Base-by-base conservation (phyloP, 2,113 vertebrate species). In the Hydrochoerus hydrochaeris region DNA sequence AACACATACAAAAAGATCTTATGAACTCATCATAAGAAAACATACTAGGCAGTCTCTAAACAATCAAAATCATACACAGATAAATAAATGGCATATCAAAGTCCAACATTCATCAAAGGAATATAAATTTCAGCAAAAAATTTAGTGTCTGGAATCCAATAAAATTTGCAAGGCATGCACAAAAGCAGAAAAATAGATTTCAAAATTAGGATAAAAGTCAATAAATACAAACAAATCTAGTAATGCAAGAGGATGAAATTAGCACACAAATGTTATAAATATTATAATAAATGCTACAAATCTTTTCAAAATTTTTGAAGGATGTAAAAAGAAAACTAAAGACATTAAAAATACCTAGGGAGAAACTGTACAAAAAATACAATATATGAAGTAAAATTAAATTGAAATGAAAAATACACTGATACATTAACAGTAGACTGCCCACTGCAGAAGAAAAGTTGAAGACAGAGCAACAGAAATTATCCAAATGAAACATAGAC, bases 51-150 rank as follows among this genome's bases (percentile, higher is more conserved):
- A 80, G 9, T 19, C 85, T 89, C 62, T 94, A 88, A 77, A 58
- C 16, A 83, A 77, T 52, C 38, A 94, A 91, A 82, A 67, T 62
- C 28, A 90, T 44, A 93, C 26, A 80, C 17, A 93, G 80, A 57
- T 38, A 73, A 80, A 30, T 57, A 73, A 92, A 92, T 81, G 78
- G 24, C 60, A 92, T 54, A 46, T 20, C 20, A 49, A 90, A 81
- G 44, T 65, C 54, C 62, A 88, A 85, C 13, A 62, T 3, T 60
- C 35, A 69, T 54, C 67, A 69, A 77, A 92, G 35, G 28, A 54
- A 52, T 78, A 67, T 24, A 58, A 87, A 57, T 77, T 20, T 88
- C n/a, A 85, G 77, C 44, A 85, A n/a, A 71, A 92, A 96, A 88
- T 35, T 32, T 46, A 96, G 19, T 46, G 41, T 83, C 77, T 41